phyloP scores from a whole-genome alignment of 2,888 invertebrate species.

The Oligia latruncula region DNA sequence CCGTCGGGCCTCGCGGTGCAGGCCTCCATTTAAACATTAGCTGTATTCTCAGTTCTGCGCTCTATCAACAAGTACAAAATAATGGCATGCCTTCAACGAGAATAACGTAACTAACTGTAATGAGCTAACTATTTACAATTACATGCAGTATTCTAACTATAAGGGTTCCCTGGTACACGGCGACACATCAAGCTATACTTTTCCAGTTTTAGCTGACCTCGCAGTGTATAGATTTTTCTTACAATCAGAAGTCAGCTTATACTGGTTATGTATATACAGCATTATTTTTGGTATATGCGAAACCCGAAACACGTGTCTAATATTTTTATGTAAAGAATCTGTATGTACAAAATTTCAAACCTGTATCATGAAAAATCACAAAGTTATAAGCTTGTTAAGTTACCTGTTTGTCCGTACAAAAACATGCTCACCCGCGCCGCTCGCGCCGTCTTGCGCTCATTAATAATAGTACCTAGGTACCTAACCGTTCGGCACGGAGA shows the following conservation, averaged over 20 bases:
- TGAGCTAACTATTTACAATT: conserved; percentile 60
- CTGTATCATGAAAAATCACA: too few species aligned
- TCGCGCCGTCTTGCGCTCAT: too few species aligned
- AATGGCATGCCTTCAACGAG: conserved; percentile 83
- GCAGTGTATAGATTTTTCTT: neutral
- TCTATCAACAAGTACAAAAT: conserved; percentile 87
- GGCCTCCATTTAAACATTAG: conserved; percentile 75
- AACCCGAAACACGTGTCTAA: too few species aligned
- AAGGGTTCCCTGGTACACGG: conserved; percentile 27
- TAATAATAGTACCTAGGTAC: too few species aligned
- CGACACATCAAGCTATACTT: neutral
- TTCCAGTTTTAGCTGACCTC: neutral
- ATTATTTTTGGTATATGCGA: too few species aligned
- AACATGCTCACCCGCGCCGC: too few species aligned
- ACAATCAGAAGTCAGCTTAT: neutral
- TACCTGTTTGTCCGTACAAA: too few species aligned
- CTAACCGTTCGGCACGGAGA: too few species aligned
- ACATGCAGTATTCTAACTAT: conserved; percentile 62
- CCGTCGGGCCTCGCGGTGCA: conserved; percentile 77
- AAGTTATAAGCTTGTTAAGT: too few species aligned
- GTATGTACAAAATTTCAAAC: too few species aligned
- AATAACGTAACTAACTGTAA: conserved; percentile 75
- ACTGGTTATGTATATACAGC: neutral
- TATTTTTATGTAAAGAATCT: too few species aligned
- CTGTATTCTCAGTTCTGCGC: conserved; percentile 80